phyloP scores from a whole-genome alignment of 2,797 vertebrate genomes.

The Buphagus erythrorhynchus region DNA sequence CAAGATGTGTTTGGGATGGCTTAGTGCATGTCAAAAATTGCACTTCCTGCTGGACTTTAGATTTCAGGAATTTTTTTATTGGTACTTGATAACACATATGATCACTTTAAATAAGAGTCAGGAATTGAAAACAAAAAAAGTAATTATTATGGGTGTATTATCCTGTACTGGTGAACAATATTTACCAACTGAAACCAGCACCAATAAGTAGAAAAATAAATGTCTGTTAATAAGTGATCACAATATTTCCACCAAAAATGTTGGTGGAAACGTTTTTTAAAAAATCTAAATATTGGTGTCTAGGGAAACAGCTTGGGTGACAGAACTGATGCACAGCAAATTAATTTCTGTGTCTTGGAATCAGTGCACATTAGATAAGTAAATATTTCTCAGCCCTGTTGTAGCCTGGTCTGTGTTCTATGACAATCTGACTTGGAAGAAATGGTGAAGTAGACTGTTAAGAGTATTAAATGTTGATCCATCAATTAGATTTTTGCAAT shows the following conservation, averaged over 20 bases:
- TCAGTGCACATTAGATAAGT: fast-evolving
- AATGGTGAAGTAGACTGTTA: background rate
- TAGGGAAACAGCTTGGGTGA: background rate
- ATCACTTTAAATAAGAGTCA: background rate
- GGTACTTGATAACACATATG: background rate
- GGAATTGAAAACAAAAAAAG: background rate
- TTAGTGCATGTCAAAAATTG: background rate
- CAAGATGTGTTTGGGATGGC: background rate
- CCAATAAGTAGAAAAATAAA: background rate
- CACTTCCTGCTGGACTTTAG: background rate
- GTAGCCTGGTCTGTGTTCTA: background rate
- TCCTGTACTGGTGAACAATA: background rate
- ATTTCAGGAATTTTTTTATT: background rate
- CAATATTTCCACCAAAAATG: background rate
- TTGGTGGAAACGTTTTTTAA: background rate
- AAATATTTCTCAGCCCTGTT: background rate
- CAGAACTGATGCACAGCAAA: background rate
- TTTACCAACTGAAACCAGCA: background rate
- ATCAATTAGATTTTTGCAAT: background rate
- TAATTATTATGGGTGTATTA: background rate
- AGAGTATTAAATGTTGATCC: background rate
- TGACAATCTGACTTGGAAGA: background rate
- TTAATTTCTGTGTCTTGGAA: background rate
- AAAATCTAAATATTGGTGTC: background rate
- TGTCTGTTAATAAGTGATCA: background rate